Evolutionary conservation across 2,113 vertebrate species (phyloP), one percentile per base, ranked within the genome.

Genomic region (Gadus chalcogrammus): DNA sequence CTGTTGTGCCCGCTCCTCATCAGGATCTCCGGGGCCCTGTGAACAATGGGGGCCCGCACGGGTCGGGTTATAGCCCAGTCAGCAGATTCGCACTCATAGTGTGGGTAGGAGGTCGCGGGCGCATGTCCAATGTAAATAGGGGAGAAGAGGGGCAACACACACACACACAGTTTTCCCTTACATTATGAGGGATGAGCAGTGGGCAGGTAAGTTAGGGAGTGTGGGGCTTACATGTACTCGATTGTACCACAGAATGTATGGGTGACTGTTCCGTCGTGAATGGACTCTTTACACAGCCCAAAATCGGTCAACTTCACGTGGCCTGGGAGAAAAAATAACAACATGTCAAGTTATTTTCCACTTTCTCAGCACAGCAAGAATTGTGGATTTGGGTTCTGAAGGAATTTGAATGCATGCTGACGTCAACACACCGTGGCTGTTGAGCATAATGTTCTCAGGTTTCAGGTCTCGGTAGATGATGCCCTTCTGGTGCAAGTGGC

Each of bases 391-490:
- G 12, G 31, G 17, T 65, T n/a, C 3, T 17, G n/a, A 42, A 15
- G 55, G 3, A 35, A 56, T n/a, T 7, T 48, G 42, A 48, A 13
- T 13, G 42, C 11, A 13, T 13, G 42, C 11, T 48, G 8, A 48
- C 1, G 6, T 48, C 42, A 13, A 31, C 76, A 60, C 67, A 97
- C 97, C 97, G 93, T 99, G 97, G 87, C 92, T 97, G 90, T 97
- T 99, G 73, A 99, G 95, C 97, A 99, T 99, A 91, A 99, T 99
- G 90, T 99, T 99, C 90, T 99, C 97, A 69, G 97, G 97, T 88
- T 99, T 99, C 77, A 99, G 90, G 88, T 99, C 97, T 91, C 97
- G 93, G 90, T 99, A 99, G 91, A 99, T 99, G 86, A 99, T 99
- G 90, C 97, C 97, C 88, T 99, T 99, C 88, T 99, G 97, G 92